Percentiles rank a stretch among this genome's conserved stretches.
Evolutionary conservation across 1,140 invertebrate species (phyloP).

Genomic region (Linepithema humile): DNA sequence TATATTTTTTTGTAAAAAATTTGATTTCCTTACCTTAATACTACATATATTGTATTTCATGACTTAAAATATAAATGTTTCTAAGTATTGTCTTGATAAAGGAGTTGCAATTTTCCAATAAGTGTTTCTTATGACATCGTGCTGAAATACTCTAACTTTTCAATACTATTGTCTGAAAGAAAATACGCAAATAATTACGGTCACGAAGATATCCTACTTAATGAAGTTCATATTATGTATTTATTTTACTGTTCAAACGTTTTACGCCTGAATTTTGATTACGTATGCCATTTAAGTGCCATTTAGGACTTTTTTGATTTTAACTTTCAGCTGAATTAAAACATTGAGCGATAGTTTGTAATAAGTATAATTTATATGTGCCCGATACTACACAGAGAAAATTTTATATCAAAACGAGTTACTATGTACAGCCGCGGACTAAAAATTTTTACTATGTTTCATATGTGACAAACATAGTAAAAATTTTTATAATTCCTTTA

Average conservation of each 20-base stretch:
- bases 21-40: background rate
- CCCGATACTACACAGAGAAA: constrained; percentile 4
- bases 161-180: constrained; percentile 9
- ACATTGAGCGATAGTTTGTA: constrained; percentile 24
- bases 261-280: constrained; percentile 28
- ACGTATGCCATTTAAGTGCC: constrained; percentile 45
- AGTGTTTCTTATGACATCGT: constrained; percentile 20
- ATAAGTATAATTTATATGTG: constrained; percentile 17
- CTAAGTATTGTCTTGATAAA: background rate
- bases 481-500: too few species aligned
- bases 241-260: constrained; percentile 37
- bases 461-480: too few species aligned
- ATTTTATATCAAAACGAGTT: too few species aligned
- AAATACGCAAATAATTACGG: background rate
- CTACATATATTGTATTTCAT: background rate
- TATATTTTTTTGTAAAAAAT: background rate
- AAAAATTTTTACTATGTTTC: too few species aligned
- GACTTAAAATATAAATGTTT: background rate
- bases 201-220: constrained; percentile 13
- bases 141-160: constrained; percentile 28
- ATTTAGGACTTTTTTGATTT: constrained; percentile 37
- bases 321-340: constrained; percentile 4
- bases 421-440: too few species aligned
- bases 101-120: constrained; percentile 12
- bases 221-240: constrained; percentile 35